A percentile compares a stretch with the other conserved stretches of the same genome.
Evolutionary conservation across 1,140 invertebrate genomes (phyloP).

Genomic region (Phymastichus coffea): DNA sequence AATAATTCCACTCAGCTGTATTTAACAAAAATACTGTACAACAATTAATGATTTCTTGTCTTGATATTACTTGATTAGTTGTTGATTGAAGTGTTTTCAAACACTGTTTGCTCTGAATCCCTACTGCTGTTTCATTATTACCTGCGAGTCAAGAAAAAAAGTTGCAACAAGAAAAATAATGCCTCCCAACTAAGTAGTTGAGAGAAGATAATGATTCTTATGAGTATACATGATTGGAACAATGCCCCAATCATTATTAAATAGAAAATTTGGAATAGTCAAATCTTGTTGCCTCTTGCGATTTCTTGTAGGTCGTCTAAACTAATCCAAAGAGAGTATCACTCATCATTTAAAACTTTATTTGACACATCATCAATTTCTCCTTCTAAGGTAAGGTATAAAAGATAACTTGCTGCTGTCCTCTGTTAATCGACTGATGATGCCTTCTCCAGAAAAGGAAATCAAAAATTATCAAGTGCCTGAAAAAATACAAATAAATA

Average conservation of each 20-base stretch:
- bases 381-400: constrained; percentile 51
- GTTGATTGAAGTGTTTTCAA: constrained; percentile 58
- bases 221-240: constrained; percentile 42
- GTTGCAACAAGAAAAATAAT: constrained; percentile 67
- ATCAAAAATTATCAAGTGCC: constrained; percentile 59
- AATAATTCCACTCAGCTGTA: constrained; percentile 75
- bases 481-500: constrained; percentile 33
- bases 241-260: constrained; percentile 51
- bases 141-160: constrained; percentile 63
- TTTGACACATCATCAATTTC: constrained; percentile 50
- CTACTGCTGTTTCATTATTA: constrained; percentile 51
- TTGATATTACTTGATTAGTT: constrained; percentile 60
- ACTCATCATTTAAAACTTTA: constrained; percentile 46
- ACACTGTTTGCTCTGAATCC: constrained; percentile 54
- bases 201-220: constrained; percentile 28
- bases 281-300: constrained; percentile 42
- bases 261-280: constrained; percentile 51
- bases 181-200: constrained; percentile 80
- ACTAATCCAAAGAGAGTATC: constrained; percentile 48
- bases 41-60: constrained; percentile 73
- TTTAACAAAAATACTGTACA: constrained; percentile 78
- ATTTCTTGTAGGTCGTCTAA: constrained; percentile 50
- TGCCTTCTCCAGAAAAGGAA: constrained; percentile 56
- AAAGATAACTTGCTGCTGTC: constrained; percentile 49
- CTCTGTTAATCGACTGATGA: constrained; percentile 55